Conservation (phyloP, 2,888 invertebrate species). For the Danaus chrysippus region DNA sequence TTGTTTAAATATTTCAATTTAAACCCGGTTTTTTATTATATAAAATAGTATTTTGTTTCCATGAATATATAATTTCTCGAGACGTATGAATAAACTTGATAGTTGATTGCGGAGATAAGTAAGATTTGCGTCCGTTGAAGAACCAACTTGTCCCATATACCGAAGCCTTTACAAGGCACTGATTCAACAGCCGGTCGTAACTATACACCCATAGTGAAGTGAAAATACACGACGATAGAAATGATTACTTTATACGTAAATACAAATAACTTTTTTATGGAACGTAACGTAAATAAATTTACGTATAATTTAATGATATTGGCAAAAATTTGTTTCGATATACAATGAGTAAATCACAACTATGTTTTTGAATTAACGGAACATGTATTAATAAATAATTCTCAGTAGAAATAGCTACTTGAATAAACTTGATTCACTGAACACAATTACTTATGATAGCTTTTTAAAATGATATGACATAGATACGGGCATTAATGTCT, state of each 20-base stretch:
- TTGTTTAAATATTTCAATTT: neutral
- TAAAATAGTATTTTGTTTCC: slow-evolving; percentile 1
- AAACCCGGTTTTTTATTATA: neutral
- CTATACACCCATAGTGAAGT: slow-evolving; percentile 58
- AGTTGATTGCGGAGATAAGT: slow-evolving; percentile 29
- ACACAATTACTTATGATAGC: slow-evolving; percentile 12
- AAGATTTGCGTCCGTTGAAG: slow-evolving; percentile 27
- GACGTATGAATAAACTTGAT: slow-evolving; percentile 30
- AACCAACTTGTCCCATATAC: slow-evolving; percentile 34
- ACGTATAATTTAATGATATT: too few species aligned
- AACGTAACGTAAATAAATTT: too few species aligned
- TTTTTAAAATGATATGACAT: slow-evolving; percentile 16
- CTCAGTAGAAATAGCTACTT: neutral
- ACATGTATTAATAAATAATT: neutral
- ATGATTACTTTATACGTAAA: neutral
- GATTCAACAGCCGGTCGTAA: slow-evolving; percentile 67
- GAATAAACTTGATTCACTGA: slow-evolving; percentile 5
- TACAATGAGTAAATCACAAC: too few species aligned
- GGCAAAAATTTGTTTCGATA: too few species aligned
- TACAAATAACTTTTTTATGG: neutral
- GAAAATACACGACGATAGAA: slow-evolving; percentile 3
- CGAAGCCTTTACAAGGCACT: slow-evolving; percentile 62
- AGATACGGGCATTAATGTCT: slow-evolving; percentile 23
- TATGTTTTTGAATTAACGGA: neutral
- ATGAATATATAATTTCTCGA: slow-evolving; percentile 8